Evolutionary conservation across 2,113 vertebrate genomes (phyloP).

Genomic region (Hassar affinis): DNA sequence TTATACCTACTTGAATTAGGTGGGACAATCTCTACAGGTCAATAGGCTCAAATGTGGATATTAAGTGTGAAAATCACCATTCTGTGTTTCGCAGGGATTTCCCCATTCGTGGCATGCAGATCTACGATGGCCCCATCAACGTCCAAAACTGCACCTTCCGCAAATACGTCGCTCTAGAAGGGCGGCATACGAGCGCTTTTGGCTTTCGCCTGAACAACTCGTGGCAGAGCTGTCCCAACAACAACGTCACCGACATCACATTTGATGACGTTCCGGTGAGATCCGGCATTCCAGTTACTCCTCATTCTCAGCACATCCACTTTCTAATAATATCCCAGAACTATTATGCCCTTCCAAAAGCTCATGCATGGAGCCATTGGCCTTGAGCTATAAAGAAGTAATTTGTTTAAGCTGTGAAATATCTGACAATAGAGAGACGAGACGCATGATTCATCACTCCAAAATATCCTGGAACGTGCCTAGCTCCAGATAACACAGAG

Average conservation of each 20-base stretch:
- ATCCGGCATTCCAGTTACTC: slow-evolving; percentile 23
- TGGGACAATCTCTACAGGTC: neutral
- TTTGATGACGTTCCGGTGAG: slow-evolving; percentile 93
- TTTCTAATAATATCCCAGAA: neutral
- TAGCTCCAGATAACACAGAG: neutral
- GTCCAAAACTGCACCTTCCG: slow-evolving; percentile 94
- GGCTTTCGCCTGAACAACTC: slow-evolving; percentile 97
- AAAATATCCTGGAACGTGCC: neutral
- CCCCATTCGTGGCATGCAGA: slow-evolving; percentile 92
- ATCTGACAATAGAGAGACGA: slow-evolving; percentile 20
- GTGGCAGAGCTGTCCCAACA: slow-evolving; percentile 98
- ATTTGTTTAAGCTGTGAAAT: slow-evolving; percentile 19
- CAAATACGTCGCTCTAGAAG: slow-evolving; percentile 85
- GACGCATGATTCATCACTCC: neutral
- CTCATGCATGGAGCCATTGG: slow-evolving; percentile 3
- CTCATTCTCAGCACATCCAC: neutral
- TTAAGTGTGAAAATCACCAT: neutral
- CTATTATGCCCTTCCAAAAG: neutral
- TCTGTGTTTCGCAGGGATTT: slow-evolving; percentile 77
- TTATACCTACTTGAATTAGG: neutral
- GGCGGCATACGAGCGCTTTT: slow-evolving; percentile 90
- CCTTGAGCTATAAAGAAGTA: slow-evolving; percentile 20
- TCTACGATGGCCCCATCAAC: slow-evolving; percentile 92
- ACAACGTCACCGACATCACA: slow-evolving; percentile 81
- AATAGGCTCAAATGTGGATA: neutral